Percentiles rank a stretch among this genome's conserved stretches.
Evolutionary conservation across 2,797 vertebrate species (phyloP).

Genomic region (Ambastaia sidthimunki): DNA sequence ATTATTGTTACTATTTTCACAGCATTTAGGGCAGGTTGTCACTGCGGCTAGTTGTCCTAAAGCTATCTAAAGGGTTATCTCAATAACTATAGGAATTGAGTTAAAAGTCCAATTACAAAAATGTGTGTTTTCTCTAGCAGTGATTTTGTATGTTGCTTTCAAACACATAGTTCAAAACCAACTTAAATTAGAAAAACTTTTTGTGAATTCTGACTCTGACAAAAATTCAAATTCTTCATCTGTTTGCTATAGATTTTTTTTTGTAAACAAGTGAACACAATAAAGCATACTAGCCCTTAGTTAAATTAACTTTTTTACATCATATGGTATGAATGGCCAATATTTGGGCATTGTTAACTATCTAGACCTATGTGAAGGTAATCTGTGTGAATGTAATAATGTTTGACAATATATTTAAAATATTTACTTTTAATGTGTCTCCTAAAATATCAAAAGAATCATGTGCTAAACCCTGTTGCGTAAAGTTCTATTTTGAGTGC

Average conservation of each 20-base stretch:
- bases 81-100: no score
- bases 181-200: not conserved
- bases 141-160: not conserved
- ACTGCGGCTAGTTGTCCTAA: not conserved
- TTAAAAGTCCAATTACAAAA: no score
- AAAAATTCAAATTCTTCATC: no score
- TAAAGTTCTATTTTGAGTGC: no score
- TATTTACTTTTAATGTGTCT: no score
- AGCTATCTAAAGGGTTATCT: no score
- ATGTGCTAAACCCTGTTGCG: no score
- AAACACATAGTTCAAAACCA: not conserved
- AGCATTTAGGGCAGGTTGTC: not conserved
- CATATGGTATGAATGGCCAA: not conserved
- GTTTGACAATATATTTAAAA: no score
- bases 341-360: not conserved
- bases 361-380: not conserved
- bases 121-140: not conserved
- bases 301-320: not conserved
- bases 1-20: not conserved
- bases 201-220: not conserved
- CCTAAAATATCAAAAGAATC: no score
- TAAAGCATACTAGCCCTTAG: not conserved
- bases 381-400: no score
- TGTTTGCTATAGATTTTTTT: no score
- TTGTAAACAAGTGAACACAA: no score